phyloP scores from a whole-genome alignment of 23 tunicate genomes.

The Styela plicata region DNA sequence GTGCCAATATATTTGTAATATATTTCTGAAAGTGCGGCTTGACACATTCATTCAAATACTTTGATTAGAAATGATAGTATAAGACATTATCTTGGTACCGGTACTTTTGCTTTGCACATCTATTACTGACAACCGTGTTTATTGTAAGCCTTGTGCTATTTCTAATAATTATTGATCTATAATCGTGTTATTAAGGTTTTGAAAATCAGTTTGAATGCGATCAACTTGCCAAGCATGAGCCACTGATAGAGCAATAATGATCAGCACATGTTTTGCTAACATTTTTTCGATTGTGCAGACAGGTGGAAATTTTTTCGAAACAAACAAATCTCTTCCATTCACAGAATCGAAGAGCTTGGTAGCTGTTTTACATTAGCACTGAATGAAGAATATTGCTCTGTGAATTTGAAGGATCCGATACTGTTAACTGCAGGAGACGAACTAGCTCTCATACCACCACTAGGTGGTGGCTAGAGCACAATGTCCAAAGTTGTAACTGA shows the following conservation, averaged over 20 bases:
- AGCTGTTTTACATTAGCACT: conserved; percentile 8
- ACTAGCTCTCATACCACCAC: conserved; percentile 4
- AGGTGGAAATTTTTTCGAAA: too few species aligned
- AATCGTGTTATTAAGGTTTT: too few species aligned
- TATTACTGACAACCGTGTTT: too few species aligned
- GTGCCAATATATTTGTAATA: not conserved
- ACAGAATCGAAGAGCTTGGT: not conserved
- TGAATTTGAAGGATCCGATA: not conserved
- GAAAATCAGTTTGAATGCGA: too few species aligned
- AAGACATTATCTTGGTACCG: not conserved
- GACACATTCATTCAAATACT: not conserved
- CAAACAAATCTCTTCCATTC: too few species aligned
- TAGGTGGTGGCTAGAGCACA: not conserved
- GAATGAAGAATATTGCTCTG: conserved; percentile 2
- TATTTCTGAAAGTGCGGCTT: not conserved
- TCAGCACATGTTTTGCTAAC: too few species aligned
- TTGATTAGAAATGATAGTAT: not conserved
- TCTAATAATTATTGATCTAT: too few species aligned
- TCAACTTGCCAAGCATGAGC: too few species aligned
- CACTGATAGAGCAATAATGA: too few species aligned
- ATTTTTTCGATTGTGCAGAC: too few species aligned
- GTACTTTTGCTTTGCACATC: too few species aligned
- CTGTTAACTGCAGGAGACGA: not conserved
- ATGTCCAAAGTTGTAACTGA: conserved; percentile 24
- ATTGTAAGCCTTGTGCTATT: too few species aligned